These are phyloP conservation scores for Magallana angulata DNA, from an alignment of 1,140 invertebrate species.

Conservation along the genomic window DNA sequence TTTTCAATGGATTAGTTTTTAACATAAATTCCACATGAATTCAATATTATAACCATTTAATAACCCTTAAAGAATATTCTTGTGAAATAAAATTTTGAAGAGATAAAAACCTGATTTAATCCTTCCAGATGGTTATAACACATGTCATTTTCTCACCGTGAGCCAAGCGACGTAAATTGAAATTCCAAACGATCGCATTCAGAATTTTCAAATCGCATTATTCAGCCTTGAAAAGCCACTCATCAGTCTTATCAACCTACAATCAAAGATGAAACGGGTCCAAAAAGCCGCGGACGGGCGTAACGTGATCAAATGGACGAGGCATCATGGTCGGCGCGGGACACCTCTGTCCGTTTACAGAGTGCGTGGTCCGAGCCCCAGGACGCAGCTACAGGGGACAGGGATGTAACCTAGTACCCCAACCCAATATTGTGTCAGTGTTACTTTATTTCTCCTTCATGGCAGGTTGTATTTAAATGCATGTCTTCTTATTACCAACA, in stretches of 20 bases:
- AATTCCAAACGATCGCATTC: constrained; percentile 24
- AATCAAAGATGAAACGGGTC: constrained; percentile 28
- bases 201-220: constrained; percentile 28
- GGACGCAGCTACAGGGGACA: neutral
- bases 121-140: constrained; percentile 5
- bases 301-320: constrained; percentile 13
- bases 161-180: constrained; percentile 24
- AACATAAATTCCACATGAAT: constrained; percentile 25
- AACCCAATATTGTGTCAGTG: too few species aligned
- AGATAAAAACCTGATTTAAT: constrained; percentile 20
- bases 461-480: too few species aligned
- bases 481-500: too few species aligned
- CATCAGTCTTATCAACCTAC: neutral
- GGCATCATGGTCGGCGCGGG: neutral
- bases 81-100: constrained; percentile 30
- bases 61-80: constrained; percentile 28
- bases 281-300: constrained; percentile 20
- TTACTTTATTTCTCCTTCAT: too few species aligned
- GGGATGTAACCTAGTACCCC: too few species aligned
- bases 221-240: neutral
- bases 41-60: constrained; percentile 32
- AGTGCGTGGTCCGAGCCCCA: neutral
- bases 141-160: constrained; percentile 32
- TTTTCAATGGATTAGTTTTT: constrained; percentile 25
- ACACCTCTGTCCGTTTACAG: neutral